phyloP scores from a whole-genome alignment of 2,797 vertebrate species.

The Lophotriccus pileatus region DNA sequence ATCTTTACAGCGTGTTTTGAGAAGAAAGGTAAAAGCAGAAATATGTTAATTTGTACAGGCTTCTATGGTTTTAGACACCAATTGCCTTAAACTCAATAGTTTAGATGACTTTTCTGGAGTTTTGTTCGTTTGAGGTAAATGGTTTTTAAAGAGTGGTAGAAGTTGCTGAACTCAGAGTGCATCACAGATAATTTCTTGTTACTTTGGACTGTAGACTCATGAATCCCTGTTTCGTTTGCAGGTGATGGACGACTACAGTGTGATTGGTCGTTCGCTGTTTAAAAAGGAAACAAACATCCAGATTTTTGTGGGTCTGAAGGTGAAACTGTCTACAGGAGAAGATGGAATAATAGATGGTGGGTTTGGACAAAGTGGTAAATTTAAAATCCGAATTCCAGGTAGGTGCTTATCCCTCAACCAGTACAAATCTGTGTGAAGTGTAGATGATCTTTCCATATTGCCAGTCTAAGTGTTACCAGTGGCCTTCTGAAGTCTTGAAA shows the following conservation, averaged over 20 bases:
- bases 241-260: constrained; percentile 90
- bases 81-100: not conserved
- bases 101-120: not conserved
- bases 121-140: not conserved
- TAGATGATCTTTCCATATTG: not conserved
- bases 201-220: not conserved
- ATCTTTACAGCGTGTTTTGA: not conserved
- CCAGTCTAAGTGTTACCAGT: not conserved
- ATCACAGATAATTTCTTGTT: not conserved
- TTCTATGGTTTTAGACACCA: not conserved
- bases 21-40: not conserved
- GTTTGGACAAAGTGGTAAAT: constrained; percentile 98
- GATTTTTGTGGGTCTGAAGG: constrained; percentile 92
- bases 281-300: constrained; percentile 99
- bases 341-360: constrained; percentile 89
- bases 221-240: constrained; percentile 51
- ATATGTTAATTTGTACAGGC: not conserved
- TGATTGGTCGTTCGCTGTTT: constrained; percentile 94
- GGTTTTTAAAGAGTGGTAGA: not conserved
- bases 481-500: not conserved
- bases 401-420: constrained; percentile 28
- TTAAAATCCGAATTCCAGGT: constrained; percentile 93
- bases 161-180: not conserved
- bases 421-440: not conserved
- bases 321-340: constrained; percentile 91